Conservation (phyloP, 2,888 invertebrate species). For the Deilephila elpenor region DNA sequence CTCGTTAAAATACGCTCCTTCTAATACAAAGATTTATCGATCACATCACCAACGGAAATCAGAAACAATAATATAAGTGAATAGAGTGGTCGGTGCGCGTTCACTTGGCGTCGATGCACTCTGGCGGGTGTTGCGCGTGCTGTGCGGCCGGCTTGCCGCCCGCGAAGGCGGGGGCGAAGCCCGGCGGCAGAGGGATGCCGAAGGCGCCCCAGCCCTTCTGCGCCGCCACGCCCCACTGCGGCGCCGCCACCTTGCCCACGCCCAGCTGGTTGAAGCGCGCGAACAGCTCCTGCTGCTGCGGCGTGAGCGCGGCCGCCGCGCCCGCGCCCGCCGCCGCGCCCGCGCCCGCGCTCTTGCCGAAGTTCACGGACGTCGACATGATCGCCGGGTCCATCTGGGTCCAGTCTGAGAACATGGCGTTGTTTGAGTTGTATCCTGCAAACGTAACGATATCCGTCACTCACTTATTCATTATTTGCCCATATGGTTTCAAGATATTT, state of each 20-base stretch:
- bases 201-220: slow-evolving; percentile 36
- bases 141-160: slow-evolving; percentile 50
- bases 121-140: slow-evolving; percentile 69
- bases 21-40: slow-evolving; percentile 84
- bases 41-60: slow-evolving; percentile 75
- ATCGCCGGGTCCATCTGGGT: slow-evolving; percentile 97
- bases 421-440: slow-evolving; percentile 67
- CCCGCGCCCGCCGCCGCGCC: slow-evolving; percentile 42
- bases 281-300: slow-evolving; percentile 73
- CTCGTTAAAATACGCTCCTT: slow-evolving; percentile 83
- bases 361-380: slow-evolving; percentile 88
- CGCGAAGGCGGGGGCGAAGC: slow-evolving; percentile 70
- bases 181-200: slow-evolving; percentile 73
- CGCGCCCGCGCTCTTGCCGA: slow-evolving; percentile 61
- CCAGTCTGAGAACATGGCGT: slow-evolving; percentile 90
- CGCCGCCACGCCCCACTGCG: slow-evolving; percentile 33
- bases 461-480: not conserved
- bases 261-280: slow-evolving; percentile 72
- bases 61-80: slow-evolving; percentile 62
- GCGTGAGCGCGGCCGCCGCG: slow-evolving; percentile 42
- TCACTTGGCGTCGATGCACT: slow-evolving; percentile 84
- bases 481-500: not conserved
- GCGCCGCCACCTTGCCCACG: slow-evolving; percentile 39
- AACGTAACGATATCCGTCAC: slow-evolving; percentile 16
- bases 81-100: slow-evolving; percentile 45